These are phyloP conservation scores for Enteromius argenteus DNA, from an alignment of 2,797 vertebrate species.

Conservation along the genomic window DNA sequence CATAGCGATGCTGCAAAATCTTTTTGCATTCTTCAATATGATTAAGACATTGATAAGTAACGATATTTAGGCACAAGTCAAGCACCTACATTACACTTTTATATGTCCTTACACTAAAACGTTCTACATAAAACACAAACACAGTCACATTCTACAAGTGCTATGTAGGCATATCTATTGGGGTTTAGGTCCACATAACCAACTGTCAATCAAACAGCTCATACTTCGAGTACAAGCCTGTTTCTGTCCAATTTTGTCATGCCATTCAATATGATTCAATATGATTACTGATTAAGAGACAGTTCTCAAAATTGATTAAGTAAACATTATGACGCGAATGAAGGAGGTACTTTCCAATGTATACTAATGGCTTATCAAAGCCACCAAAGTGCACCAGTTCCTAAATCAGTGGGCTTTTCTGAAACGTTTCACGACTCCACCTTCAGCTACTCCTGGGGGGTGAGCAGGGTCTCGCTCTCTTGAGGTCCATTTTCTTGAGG, in stretches of 20 bases:
- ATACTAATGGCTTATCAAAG: constrained; percentile 22
- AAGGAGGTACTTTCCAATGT: constrained; percentile 23
- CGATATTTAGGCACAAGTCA: constrained; percentile 77
- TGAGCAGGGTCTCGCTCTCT: constrained; percentile 63
- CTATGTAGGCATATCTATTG: constrained; percentile 43
- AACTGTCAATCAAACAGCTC: neutral
- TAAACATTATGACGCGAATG: constrained; percentile 42
- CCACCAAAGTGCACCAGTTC: constrained; percentile 38
- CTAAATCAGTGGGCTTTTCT: constrained; percentile 9
- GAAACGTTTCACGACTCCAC: neutral
- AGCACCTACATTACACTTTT: constrained; percentile 69
- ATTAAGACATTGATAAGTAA: constrained; percentile 70
- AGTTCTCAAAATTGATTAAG: constrained; percentile 32
- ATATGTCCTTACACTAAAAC: constrained; percentile 71
- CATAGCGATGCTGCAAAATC: constrained; percentile 64
- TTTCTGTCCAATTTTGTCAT: constrained; percentile 31
- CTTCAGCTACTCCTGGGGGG: constrained; percentile 67
- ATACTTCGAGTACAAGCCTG: neutral
- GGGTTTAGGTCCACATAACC: constrained; percentile 43
- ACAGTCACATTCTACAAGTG: constrained; percentile 32
- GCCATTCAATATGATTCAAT: constrained; percentile 7
- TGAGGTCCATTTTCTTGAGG: constrained; percentile 64
- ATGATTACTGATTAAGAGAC: constrained; percentile 13
- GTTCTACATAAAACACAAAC: constrained; percentile 66
- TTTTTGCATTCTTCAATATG: constrained; percentile 70